A percentile compares a stretch with the other conserved stretches of the same genome.
phyloP scores from a whole-genome alignment of 1,140 invertebrate species.

The Aphelenchoides avenae region DNA sequence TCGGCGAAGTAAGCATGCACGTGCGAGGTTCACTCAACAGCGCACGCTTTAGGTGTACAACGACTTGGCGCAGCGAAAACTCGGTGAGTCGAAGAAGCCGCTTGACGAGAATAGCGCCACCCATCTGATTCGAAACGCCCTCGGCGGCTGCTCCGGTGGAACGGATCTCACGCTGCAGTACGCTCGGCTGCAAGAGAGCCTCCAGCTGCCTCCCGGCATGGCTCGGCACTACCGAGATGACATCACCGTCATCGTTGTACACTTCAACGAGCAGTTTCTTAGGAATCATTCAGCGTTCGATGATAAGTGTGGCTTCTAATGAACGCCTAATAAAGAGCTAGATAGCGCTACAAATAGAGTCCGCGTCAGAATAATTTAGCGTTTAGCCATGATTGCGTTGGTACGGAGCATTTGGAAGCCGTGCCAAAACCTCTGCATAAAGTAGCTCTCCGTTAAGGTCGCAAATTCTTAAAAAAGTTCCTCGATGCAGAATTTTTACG shows the following conservation, averaged over 20 bases:
- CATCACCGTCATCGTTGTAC: slow-evolving; percentile 55
- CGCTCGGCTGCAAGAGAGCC: slow-evolving; percentile 43
- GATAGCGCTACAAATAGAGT: too few relatives aligned
- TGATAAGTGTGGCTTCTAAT: too few relatives aligned
- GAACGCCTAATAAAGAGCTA: too few relatives aligned
- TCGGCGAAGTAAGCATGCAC: slow-evolving; percentile 44
- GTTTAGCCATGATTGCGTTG: too few relatives aligned
- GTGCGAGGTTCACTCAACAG: neutral
- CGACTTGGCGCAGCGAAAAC: slow-evolving; percentile 41
- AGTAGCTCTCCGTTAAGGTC: too few relatives aligned
- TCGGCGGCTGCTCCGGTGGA: slow-evolving; percentile 55
- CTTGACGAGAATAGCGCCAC: slow-evolving; percentile 57
- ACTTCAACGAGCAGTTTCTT: slow-evolving; percentile 49
- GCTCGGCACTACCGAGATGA: slow-evolving; percentile 52
- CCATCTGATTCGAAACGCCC: slow-evolving; percentile 54
- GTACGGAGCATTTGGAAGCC: too few relatives aligned
- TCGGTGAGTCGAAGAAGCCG: slow-evolving; percentile 50
- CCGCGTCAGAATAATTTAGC: too few relatives aligned
- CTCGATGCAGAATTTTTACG: too few relatives aligned
- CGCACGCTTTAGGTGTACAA: slow-evolving; percentile 35
- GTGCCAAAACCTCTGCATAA: too few relatives aligned
- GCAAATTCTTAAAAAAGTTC: too few relatives aligned
- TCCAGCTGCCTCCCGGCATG: slow-evolving; percentile 51
- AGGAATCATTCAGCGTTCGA: too few relatives aligned
- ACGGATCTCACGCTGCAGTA: slow-evolving; percentile 54